These are phyloP conservation scores for Anadara kagoshimensis DNA, from an alignment of 1,140 invertebrate genomes.

Conservation along the genomic window DNA sequence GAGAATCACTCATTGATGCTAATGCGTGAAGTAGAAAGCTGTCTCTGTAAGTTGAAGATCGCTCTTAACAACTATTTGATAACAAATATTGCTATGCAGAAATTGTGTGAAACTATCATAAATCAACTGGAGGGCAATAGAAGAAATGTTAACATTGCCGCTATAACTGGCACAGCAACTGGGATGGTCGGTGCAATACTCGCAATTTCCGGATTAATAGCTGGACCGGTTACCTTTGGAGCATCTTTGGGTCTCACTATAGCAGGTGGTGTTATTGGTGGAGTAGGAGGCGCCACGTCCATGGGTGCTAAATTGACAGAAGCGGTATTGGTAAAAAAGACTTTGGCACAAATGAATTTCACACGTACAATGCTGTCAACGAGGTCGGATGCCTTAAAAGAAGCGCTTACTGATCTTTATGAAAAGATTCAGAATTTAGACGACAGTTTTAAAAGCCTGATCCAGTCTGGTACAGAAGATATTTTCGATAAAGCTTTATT, in stretches of 20 bases:
- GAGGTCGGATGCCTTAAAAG: not conserved
- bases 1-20: not conserved
- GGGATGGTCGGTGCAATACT: slow-evolving; percentile 14
- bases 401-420: not conserved
- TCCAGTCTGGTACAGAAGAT: not conserved
- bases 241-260: slow-evolving; percentile 22
- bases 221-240: slow-evolving; percentile 21
- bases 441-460: not conserved
- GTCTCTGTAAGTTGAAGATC: slow-evolving; percentile 1
- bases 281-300: slow-evolving; percentile 4
- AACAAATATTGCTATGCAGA: slow-evolving; percentile 9
- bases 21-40: not conserved
- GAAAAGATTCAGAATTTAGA: not conserved
- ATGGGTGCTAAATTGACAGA: slow-evolving; percentile 21
- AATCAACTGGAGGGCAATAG: slow-evolving; percentile 11
- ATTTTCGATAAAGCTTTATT: not conserved
- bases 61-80: slow-evolving; percentile 18
- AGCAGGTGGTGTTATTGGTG: slow-evolving; percentile 22
- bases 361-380: not conserved
- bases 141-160: slow-evolving; percentile 20
- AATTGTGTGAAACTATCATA: slow-evolving; percentile 12
- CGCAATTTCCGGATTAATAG: slow-evolving; percentile 10
- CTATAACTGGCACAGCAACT: slow-evolving; percentile 14
- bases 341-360: not conserved
- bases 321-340: slow-evolving; percentile 7